These are phyloP conservation scores for Neelides sp. DNA, from an alignment of 1,140 invertebrate genomes.

Conservation along the genomic window DNA sequence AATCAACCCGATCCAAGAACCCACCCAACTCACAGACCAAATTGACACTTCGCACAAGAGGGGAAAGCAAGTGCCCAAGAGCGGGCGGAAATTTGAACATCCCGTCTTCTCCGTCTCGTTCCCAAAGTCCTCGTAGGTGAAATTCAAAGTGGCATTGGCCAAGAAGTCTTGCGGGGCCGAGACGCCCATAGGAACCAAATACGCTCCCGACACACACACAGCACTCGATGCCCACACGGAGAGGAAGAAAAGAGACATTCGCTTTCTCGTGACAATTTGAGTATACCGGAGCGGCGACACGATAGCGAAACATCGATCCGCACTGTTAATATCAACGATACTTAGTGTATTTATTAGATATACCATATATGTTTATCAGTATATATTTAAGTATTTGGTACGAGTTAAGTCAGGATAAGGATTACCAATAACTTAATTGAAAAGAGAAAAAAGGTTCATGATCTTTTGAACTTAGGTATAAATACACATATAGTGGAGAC, in stretches of 20 bases:
- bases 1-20: conserved; percentile 21
- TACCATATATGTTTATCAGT: background rate
- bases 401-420: background rate
- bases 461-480: background rate
- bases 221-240: conserved; percentile 23
- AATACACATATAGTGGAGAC: background rate
- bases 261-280: conserved; percentile 23
- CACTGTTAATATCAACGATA: conserved; percentile 15
- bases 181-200: conserved; percentile 12
- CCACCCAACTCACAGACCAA: conserved; percentile 21
- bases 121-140: background rate
- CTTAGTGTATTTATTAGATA: background rate
- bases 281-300: conserved; percentile 29
- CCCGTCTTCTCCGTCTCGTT: background rate
- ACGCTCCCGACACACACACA: conserved; percentile 14
- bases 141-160: background rate
- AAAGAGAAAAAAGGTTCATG: background rate
- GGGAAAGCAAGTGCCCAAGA: conserved; percentile 27
- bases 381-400: background rate
- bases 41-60: conserved; percentile 15
- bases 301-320: conserved; percentile 29
- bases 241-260: conserved; percentile 23
- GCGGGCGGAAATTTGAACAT: conserved; percentile 9
- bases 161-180: background rate
- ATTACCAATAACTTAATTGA: background rate